Percentiles rank a stretch among this genome's conserved stretches.
Evolutionary conservation across 1,140 invertebrate genomes (phyloP).

Genomic region (Trinorchestia longiramus): DNA sequence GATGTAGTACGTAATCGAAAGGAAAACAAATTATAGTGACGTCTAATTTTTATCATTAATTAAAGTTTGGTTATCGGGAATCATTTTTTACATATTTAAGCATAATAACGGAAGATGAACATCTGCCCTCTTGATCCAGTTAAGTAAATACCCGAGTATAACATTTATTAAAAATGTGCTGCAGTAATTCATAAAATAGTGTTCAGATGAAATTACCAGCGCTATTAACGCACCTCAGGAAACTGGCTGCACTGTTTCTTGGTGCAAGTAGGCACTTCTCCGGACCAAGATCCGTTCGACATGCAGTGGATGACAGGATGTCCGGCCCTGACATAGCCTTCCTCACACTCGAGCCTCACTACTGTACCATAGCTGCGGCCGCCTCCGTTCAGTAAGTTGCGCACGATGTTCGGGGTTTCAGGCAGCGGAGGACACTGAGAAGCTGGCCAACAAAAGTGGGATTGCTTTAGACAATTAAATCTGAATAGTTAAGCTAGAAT

Average conservation of each 20-base stretch:
- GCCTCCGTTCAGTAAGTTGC: constrained; percentile 90
- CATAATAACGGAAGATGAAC: too few relatives aligned
- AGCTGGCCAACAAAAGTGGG: constrained; percentile 73
- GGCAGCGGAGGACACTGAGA: constrained; percentile 92
- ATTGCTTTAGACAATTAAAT: background rate
- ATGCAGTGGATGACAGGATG: constrained; percentile 93
- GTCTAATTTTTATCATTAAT: too few relatives aligned
- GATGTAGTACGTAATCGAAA: too few relatives aligned
- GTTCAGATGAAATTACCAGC: too few relatives aligned
- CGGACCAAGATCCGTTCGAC: constrained; percentile 97
- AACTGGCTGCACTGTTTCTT: constrained; percentile 83
- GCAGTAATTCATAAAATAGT: too few relatives aligned
- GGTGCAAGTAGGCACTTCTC: constrained; percentile 87
- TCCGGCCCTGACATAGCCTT: constrained; percentile 89
- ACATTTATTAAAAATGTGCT: too few relatives aligned
- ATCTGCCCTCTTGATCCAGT: too few relatives aligned
- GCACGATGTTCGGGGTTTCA: constrained; percentile 88
- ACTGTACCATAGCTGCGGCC: constrained; percentile 96
- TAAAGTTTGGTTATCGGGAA: too few relatives aligned
- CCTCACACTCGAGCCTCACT: constrained; percentile 90
- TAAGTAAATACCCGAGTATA: too few relatives aligned
- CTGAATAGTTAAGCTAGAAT: background rate
- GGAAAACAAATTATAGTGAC: too few relatives aligned
- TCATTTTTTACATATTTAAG: too few relatives aligned
- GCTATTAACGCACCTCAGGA: constrained; percentile 79